A percentile compares a stretch with the other conserved stretches of the same genome.
Evolutionary conservation across 2,888 invertebrate species (phyloP).

Genomic region (Congeria kusceri): DNA sequence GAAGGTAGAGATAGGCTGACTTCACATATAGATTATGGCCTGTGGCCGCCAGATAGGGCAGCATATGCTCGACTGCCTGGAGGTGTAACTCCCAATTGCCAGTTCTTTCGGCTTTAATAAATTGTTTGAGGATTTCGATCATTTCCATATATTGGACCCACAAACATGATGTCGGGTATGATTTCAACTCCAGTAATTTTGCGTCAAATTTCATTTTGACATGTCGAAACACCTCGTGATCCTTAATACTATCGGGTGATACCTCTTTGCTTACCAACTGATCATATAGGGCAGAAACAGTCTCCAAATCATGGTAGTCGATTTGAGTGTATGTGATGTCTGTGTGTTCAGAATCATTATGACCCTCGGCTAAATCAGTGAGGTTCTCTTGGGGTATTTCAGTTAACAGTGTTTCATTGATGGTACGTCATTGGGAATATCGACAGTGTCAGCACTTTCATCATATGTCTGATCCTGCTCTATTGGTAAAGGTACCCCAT

Average conservation of each 20-base stretch:
- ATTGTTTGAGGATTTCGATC: constrained; percentile 54
- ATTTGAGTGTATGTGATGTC: background rate
- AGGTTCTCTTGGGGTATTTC: background rate
- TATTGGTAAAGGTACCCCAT: background rate
- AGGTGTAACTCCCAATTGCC: constrained; percentile 45
- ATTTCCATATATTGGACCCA: constrained; percentile 70
- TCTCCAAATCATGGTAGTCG: background rate
- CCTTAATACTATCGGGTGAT: background rate
- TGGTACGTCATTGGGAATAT: no score
- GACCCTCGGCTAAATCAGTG: no score
- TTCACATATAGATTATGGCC: constrained; percentile 61
- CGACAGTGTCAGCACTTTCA: background rate
- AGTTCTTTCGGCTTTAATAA: constrained; percentile 65
- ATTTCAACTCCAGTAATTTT: background rate
- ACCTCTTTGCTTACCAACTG: background rate
- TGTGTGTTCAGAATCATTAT: no score
- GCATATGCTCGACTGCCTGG: constrained; percentile 5
- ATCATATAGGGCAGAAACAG: background rate
- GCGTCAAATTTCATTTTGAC: background rate
- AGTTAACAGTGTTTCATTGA: no score
- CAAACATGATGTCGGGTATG: constrained; percentile 37
- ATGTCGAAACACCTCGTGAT: background rate
- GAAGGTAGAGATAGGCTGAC: constrained; percentile 51
- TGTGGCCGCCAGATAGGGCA: constrained; percentile 55
- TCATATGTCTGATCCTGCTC: background rate